Evolutionary conservation across 2,797 vertebrate genomes (phyloP), one percentile per base, ranked within the genome.

Genomic region (Macroramphosus scolopax): DNA sequence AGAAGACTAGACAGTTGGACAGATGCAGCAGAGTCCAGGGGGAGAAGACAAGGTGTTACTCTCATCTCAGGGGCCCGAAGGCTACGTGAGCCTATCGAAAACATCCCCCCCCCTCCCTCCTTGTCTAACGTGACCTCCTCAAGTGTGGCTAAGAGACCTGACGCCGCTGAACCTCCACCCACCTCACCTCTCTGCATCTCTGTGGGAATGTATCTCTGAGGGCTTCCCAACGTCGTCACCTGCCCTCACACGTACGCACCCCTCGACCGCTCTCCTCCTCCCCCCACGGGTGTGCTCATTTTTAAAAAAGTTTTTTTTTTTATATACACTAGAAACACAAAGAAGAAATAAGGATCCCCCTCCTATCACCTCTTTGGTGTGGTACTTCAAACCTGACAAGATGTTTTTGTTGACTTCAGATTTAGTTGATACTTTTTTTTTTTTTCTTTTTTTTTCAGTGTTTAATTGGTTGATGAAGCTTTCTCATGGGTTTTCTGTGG

Each of bases 131-230:
- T 75, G 72, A 63, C 79, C 61, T 78, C 65, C n/a, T 90, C 81
- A 87, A 84, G 84, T 70, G 63, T 52, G 71, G 86, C 88, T 69
- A 79, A 82, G 89, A 63, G 85, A 88, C 59, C 85, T 76, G 75
- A 57, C 30, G 71, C 86, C 82, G 81, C 86, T 83, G 45, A 82
- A 85, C 69, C 84, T 80, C 69, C 88, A 83, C 87, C 86, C 90
- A 89, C 89, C 89, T 90, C 84, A 88, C 88, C 90, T 91, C 89
- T 89, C 82, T 88, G 86, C 92, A 89, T 93, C 88, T 88, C 91
- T 92, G 89, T 90, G 91, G 93, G 91, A 94, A 92, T 92, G 91
- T 95, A 92, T 89, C 91, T 89, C 89, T 89, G 91, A 91, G 92
- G 93, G 92, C 91, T 92, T 66, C 89, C 91, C 20, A 3, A 22